Evolutionary conservation across 2,113 vertebrate genomes (phyloP), one percentile per base, ranked within the genome.

Genomic region (Sylvia atricapilla): DNA sequence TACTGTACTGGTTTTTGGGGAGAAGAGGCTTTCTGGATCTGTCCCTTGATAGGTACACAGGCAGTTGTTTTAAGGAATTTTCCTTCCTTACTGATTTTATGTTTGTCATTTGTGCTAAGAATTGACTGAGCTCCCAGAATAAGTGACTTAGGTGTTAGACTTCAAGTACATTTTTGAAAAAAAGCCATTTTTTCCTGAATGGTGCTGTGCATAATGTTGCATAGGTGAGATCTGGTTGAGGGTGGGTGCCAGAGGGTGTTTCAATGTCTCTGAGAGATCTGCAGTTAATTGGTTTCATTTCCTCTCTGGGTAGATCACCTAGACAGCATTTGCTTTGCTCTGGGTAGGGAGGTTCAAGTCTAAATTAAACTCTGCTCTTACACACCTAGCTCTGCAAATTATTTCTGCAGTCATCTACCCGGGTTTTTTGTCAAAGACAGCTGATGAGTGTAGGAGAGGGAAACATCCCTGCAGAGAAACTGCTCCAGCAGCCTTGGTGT

Each of bases 1-100:
- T 10, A 2, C 1, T 10, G 12, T 15, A 17, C 6, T 6, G 3
- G 3, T 2, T 47, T 16, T 4, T 4, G 4, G 23, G 15, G 17
- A 6, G 13, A 62, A 35, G 25, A n/a, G 13, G 6, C 10, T 77
- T 77, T 62, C 50, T 84, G 50, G 13, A 12, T 35, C 27, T 76
- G 27, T 52, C 49, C 17, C 27, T 55, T 47, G 14, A 7, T 6
- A 33, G 56, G 39, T 30, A 13, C 15, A 8, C 12, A 23, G 39
- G 15, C 19, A 50, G 15, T 23, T 27, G 31, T 9, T 11, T 9
- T 11, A 4, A 39, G 20, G 58, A 84, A 31, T 41, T 58, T 59
- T 37, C 56, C n/a, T 95, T 31, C 49, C 13, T 27, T 64, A 3
- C 15, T 64, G 8, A 18, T 43, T 60, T 73, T 27, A 5, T 47